Base-by-base conservation (phyloP, 2,797 vertebrate species). In the Poecilia gillii region DNA sequence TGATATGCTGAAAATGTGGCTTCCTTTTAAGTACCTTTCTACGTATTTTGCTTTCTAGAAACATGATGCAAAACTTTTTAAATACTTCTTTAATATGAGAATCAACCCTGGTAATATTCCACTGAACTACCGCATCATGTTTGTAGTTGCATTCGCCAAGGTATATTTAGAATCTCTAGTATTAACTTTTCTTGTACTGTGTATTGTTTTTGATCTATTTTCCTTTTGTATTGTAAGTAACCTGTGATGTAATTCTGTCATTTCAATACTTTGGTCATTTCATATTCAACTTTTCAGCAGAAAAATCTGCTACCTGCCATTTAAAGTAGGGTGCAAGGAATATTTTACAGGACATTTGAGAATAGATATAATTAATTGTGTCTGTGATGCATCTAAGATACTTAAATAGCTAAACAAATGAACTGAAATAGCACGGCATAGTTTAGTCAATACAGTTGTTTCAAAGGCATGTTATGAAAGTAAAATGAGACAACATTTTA, bases 21-120 rank as follows among this genome's bases (percentile, higher is more conserved):
- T 71, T 71, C 14, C n/a, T 46, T 72, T 28, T 28, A 72, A n/a
- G 13, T 68, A 1, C 25, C 2, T 72, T 46, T 6, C 13, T 28
- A 45, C n/a, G 18, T 20, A 31, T 14, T 64, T 64, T 18, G 31
- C 76, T 46, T 66, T 74, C 72, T 68, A 25, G 13, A 83, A 23
- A 5, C 70, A 28, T 70, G 70, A 25, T 20, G 41, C 23, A 64
- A 80, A 76, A 70, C 76, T 18, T 51, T 20, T 57, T 18, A 57
- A 81, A 20, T 75, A 39, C 11, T 57, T 51, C 31, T 77, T 85
- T 72, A 80, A 75, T 51, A 36, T 62, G 64, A 43, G 64, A 70
- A n/a, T 23, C 46, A 76, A 13, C 39, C 59, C 33, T 20, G 71
- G 41, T 43, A 74, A 72, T 77, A 31, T 75, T 16, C 36, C 71